A percentile compares a stretch with the other conserved stretches of the same genome.
phyloP scores from a whole-genome alignment of 2,888 invertebrate species.

The Stegana nigrithorax region DNA sequence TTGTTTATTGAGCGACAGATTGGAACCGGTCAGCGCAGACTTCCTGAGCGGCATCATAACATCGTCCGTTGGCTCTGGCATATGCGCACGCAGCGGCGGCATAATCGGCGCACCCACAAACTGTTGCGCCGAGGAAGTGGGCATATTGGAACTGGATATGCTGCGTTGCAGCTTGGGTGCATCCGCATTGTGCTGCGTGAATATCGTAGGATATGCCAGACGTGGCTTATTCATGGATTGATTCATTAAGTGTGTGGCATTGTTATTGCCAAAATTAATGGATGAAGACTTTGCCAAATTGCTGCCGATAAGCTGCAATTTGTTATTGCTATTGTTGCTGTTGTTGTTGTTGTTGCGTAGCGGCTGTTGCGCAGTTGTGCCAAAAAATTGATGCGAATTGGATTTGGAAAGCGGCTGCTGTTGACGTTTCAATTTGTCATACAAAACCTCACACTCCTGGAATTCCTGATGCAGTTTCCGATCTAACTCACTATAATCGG shows the following conservation, averaged over 20 bases:
- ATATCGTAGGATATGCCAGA: slow-evolving; percentile 64
- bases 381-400: slow-evolving; percentile 62
- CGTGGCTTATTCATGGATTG: slow-evolving; percentile 39
- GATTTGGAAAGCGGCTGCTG: slow-evolving; percentile 64
- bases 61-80: slow-evolving; percentile 22
- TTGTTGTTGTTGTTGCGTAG: slow-evolving; percentile 2
- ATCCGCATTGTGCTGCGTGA: slow-evolving; percentile 35
- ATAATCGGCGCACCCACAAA: background rate
- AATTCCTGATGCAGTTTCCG: slow-evolving; percentile 67
- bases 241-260: slow-evolving; percentile 3
- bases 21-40: slow-evolving; percentile 54
- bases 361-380: slow-evolving; percentile 13
- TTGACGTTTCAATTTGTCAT: slow-evolving; percentile 64
- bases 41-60: slow-evolving; percentile 34
- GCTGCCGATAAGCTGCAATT: background rate
- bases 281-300: slow-evolving; percentile 56
- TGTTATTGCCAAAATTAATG: slow-evolving; percentile 46
- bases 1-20: slow-evolving; percentile 64
- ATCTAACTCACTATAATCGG: slow-evolving; percentile 68
- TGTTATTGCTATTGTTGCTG: background rate
- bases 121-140: slow-evolving; percentile 22
- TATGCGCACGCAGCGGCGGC: slow-evolving; percentile 30
- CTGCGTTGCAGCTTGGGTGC: slow-evolving; percentile 63
- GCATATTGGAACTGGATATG: slow-evolving; percentile 66
- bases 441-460: slow-evolving; percentile 67